Base-by-base conservation (phyloP, 2,888 invertebrate species). In the Leptopilina myrica region DNA sequence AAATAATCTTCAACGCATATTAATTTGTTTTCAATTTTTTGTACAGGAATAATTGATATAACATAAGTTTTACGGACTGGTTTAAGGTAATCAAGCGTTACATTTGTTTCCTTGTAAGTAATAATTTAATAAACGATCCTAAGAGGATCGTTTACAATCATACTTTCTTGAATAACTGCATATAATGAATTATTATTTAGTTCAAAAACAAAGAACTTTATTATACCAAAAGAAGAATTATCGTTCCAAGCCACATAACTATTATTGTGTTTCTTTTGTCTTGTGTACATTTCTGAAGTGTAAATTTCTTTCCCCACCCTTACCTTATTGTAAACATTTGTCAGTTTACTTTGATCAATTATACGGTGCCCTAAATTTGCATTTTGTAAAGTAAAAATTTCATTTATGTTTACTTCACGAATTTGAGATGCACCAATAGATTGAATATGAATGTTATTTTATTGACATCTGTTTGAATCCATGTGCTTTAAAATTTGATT, bases 271-370 rank as follows among this genome's bases (percentile, higher is more conserved):
- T 73, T 78, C 12, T 59, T 69, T 43, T 69, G 56, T 43, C 43
- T 26, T n/a, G 14, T 64, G 46, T 78, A 78, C 12, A 69, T 33
- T 49, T 49, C 62, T 62, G 73, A 81, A 9, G 81, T 79, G 49
- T 49, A 78, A 43, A 75, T 49, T 76, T 64, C 64, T 11, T 77
- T 66, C 14, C 62, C n/a, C 49, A 43, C 33, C 77, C 73, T 59
- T 11, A 33, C 20, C 49, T 49, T 73, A n/a, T 26, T 26, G 46
- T 62, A 80, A 12, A 56, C 33, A 40, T 14, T 11, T 11, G n/a
- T 12, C 11, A 33, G 14, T 26, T 40, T 33, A 65, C n/a, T 64
- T 64, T 26, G 26, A 4, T 64, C 26, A 26, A 20, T 11, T 11
- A 64, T 11, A 7, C 8, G 6, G 33, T 26, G 20, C 0, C 11